These are phyloP conservation scores for Corynorhinus townsendii DNA, from an alignment of 2,113 vertebrate species.

Conservation along the genomic window DNA sequence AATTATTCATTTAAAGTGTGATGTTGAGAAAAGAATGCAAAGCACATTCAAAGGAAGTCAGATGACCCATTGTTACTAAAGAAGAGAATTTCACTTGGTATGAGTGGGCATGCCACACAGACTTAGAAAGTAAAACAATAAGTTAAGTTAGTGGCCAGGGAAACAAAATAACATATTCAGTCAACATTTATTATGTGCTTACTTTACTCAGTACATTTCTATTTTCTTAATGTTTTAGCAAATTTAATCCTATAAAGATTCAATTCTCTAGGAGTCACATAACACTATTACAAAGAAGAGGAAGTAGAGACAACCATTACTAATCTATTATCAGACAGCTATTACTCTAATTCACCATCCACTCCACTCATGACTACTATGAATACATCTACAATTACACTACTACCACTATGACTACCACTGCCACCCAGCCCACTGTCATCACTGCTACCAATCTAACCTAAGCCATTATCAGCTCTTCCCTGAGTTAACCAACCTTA, in stretches of 20 bases:
- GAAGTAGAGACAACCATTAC: neutral
- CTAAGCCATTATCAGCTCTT: neutral
- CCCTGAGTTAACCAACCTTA: neutral
- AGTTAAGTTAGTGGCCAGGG: neutral
- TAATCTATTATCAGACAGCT: neutral
- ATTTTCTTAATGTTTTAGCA: neutral
- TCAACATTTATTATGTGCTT: neutral
- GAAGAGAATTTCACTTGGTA: neutral
- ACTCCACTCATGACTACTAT: rapidly evolving
- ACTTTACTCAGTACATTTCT: neutral
- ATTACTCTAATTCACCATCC: too few species aligned
- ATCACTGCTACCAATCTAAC: neutral
- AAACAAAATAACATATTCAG: neutral
- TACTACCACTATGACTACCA: neutral
- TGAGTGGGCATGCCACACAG: neutral
- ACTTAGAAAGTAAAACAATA: neutral
- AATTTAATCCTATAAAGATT: neutral
- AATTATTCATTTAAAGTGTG: neutral
- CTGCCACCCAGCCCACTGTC: rapidly evolving
- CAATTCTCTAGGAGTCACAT: neutral
- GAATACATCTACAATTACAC: too few species aligned
- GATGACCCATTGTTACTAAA: neutral
- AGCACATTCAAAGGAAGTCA: neutral
- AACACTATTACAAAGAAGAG: neutral
- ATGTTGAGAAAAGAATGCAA: neutral